phyloP scores from a whole-genome alignment of 37 sponge, comb jelly and placozoan species.

The Petrosia ficiformis region DNA sequence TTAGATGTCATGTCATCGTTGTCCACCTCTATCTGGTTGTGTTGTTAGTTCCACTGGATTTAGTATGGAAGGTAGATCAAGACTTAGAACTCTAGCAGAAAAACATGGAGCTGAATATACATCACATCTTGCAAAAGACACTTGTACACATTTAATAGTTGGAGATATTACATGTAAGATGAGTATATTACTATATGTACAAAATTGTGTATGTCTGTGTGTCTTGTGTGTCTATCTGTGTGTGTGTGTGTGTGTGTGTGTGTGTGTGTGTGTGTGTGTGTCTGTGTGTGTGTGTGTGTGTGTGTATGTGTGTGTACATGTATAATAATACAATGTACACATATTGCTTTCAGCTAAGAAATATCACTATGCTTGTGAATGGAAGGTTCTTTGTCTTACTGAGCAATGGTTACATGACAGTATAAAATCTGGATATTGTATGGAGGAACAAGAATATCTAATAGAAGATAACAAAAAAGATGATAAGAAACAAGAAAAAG shows the following conservation, averaged over 20 bases:
- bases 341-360: slow-evolving; percentile 46
- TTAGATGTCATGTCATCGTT: slow-evolving; percentile 35
- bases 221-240: too few species aligned
- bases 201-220: too few species aligned
- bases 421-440: slow-evolving; percentile 49
- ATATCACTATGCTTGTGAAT: slow-evolving; percentile 75
- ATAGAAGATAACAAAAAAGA: slow-evolving; percentile 1
- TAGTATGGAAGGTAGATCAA: slow-evolving; percentile 49
- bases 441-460: slow-evolving; percentile 61
- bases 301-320: background rate
- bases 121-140: slow-evolving; percentile 80
- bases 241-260: too few species aligned
- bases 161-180: slow-evolving; percentile 42
- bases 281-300: too few species aligned
- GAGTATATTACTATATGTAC: too few species aligned
- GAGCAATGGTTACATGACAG: slow-evolving; percentile 74
- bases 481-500: background rate
- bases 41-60: slow-evolving; percentile 85
- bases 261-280: too few species aligned
- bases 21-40: slow-evolving; percentile 75
- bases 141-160: slow-evolving; percentile 81
- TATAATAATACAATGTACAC: background rate
- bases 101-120: slow-evolving; percentile 83
- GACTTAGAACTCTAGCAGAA: slow-evolving; percentile 38
- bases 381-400: slow-evolving; percentile 63